Conservation (phyloP, 2,113 vertebrate genomes). For the Aphyosemion australe region DNA sequence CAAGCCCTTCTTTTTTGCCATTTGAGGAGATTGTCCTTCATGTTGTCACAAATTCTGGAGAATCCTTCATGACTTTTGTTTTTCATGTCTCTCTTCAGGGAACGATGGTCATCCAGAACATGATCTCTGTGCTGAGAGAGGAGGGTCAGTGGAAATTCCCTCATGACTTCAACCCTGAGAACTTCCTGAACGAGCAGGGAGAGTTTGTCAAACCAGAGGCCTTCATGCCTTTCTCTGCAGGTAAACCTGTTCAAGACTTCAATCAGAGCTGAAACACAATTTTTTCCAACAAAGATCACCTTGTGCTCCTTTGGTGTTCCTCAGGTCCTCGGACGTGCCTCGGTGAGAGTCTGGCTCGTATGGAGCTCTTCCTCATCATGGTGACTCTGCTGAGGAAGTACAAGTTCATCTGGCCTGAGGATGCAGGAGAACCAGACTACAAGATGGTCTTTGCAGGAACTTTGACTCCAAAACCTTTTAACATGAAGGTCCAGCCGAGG, state of each 20-base stretch:
- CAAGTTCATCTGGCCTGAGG: slow-evolving; percentile 20
- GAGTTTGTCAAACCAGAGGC: slow-evolving; percentile 74
- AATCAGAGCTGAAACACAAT: not conserved
- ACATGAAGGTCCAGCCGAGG: slow-evolving; percentile 8
- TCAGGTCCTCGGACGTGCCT: slow-evolving; percentile 59
- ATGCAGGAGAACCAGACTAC: slow-evolving; percentile 14
- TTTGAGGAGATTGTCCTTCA: too few species aligned
- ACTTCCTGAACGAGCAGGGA: slow-evolving; percentile 71
- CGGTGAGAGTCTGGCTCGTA: slow-evolving; percentile 60
- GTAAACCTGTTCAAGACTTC: slow-evolving; percentile 7
- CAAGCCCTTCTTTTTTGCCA: too few species aligned
- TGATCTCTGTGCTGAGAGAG: slow-evolving; percentile 55
- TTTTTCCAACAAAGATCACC: not conserved
- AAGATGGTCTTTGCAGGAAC: not conserved
- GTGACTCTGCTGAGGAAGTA: slow-evolving; percentile 15
- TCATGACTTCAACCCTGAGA: slow-evolving; percentile 72
- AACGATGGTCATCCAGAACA: slow-evolving; percentile 61
- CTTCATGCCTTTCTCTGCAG: slow-evolving; percentile 70
- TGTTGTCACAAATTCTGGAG: too few species aligned
- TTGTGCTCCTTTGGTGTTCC: not conserved
- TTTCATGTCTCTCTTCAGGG: slow-evolving; percentile 43
- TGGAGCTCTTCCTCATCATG: slow-evolving; percentile 51
- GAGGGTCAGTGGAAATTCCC: slow-evolving; percentile 75
- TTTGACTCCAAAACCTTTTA: slow-evolving; percentile 7
- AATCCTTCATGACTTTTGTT: not conserved